Conservation (phyloP, 1,140 invertebrate genomes). For the Drosophila suzukii region DNA sequence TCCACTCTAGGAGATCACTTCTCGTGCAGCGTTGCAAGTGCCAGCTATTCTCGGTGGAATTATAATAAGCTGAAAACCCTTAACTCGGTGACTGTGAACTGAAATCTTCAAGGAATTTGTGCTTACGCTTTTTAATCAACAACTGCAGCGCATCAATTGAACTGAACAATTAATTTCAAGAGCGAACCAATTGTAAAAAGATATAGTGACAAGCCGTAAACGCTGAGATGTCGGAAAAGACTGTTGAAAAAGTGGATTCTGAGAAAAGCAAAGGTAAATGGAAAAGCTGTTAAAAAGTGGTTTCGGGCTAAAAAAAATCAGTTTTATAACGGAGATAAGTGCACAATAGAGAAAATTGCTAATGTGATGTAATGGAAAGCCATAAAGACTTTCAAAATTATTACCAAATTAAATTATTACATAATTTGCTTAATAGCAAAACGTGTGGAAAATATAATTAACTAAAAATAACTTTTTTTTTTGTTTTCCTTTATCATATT, state of each 20-base stretch:
- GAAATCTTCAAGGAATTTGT: constrained; percentile 15
- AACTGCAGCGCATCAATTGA: constrained; percentile 38
- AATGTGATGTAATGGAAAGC: neutral
- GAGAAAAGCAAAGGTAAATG: constrained; percentile 54
- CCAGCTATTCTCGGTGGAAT: constrained; percentile 23
- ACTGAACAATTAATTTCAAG: constrained; percentile 45
- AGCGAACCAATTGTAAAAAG: constrained; percentile 21
- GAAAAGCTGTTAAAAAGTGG: neutral
- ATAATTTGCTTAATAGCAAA: no score
- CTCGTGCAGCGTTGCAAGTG: constrained; percentile 25
- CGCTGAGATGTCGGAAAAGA: constrained; percentile 39
- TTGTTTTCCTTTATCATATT: no score
- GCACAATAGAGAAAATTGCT: neutral
- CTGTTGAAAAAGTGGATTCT: constrained; percentile 24
- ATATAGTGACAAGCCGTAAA: constrained; percentile 5
- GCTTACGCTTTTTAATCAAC: constrained; percentile 27
- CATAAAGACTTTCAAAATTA: no score
- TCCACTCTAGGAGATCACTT: constrained; percentile 29
- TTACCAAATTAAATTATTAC: no score
- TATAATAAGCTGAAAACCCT: constrained; percentile 2
- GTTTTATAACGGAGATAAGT: neutral
- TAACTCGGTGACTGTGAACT: constrained; percentile 16
- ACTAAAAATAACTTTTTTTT: no score
- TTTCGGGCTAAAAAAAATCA: neutral
- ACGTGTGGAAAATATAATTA: no score